Evolutionary conservation across 2,797 vertebrate species (phyloP).

Genomic region (Monodelphis domestica): DNA sequence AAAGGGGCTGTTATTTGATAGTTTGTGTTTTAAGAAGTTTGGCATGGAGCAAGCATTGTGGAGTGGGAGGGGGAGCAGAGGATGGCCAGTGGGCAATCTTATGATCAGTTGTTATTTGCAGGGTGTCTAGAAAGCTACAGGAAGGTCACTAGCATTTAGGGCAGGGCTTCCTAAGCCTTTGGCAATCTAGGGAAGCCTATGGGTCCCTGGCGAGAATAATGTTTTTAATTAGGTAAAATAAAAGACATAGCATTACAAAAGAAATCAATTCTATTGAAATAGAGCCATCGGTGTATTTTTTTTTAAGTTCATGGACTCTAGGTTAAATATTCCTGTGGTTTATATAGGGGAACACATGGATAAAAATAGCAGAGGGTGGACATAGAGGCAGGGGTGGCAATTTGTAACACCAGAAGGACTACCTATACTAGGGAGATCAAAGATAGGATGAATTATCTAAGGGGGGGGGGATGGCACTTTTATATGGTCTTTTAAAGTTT

Average conservation of each 20-base stretch:
- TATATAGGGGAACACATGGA: too few species aligned
- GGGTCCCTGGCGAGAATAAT: not conserved
- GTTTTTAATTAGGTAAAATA: not conserved
- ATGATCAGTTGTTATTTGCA: not conserved
- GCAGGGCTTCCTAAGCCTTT: not conserved
- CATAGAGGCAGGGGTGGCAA: too few species aligned
- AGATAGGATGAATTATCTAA: too few species aligned
- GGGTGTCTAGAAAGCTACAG: not conserved
- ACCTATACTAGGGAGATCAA: too few species aligned
- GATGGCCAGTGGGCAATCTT: not conserved
- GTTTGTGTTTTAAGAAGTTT: not conserved
- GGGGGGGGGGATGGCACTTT: too few species aligned
- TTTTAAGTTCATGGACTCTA: not conserved
- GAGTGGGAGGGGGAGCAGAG: too few species aligned
- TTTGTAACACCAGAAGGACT: too few species aligned
- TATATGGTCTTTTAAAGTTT: too few species aligned
- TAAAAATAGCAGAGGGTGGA: too few species aligned
- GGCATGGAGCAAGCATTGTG: not conserved
- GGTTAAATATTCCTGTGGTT: too few species aligned
- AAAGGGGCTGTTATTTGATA: not conserved
- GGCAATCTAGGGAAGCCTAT: not conserved
- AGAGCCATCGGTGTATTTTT: not conserved
- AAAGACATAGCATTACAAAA: not conserved
- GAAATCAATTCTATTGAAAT: not conserved
- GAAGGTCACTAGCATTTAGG: not conserved